phyloP scores from a whole-genome alignment of 2,113 vertebrate genomes.

The Lophura nycthemera region DNA sequence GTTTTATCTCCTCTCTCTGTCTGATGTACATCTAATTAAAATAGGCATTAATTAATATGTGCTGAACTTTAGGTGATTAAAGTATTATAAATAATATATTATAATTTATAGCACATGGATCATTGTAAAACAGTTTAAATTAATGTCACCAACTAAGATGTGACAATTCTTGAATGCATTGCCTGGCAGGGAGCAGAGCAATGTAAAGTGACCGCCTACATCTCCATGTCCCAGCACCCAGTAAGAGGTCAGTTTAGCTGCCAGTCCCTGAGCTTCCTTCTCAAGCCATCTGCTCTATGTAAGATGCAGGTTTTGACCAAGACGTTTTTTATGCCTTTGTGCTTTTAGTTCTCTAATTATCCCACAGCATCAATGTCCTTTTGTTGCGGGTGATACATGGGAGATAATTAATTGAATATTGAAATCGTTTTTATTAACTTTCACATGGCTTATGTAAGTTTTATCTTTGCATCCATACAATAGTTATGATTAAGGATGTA shows the following conservation, averaged over 20 bases:
- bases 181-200: not conserved
- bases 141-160: constrained; percentile 22
- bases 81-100: constrained; percentile 60
- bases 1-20: constrained; percentile 31
- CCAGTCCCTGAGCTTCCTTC: not conserved
- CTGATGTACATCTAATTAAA: constrained; percentile 54
- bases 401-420: constrained; percentile 17
- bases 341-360: not conserved
- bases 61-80: constrained; percentile 52
- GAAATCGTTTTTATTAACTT: constrained; percentile 27
- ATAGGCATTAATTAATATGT: constrained; percentile 59
- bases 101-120: not conserved
- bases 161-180: not conserved
- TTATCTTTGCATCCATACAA: constrained; percentile 58
- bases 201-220: not conserved
- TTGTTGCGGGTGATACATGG: not conserved
- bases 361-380: not conserved
- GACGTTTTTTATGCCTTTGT: not conserved
- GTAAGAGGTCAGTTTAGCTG: not conserved
- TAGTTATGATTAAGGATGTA: constrained; percentile 55
- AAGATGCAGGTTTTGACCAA: not conserved
- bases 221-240: not conserved
- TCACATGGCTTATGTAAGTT: constrained; percentile 34
- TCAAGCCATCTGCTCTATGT: not conserved
- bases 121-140: constrained; percentile 1